These are phyloP conservation scores for Oopsacas minuta DNA, from an alignment of 37 sponge, comb jelly and placozoan species.

Conservation along the genomic window DNA sequence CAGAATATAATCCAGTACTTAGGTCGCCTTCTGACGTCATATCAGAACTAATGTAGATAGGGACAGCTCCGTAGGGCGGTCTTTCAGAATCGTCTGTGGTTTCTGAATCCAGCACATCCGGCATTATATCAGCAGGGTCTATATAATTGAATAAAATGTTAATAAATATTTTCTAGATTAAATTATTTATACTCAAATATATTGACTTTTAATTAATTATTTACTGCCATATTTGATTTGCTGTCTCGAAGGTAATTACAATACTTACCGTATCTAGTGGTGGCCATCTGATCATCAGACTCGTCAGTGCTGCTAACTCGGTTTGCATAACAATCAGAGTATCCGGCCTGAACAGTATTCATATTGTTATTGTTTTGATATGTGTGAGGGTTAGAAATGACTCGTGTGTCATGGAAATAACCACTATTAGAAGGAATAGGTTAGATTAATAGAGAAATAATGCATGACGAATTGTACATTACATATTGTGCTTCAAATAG, in stretches of 20 bases:
- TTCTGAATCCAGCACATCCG: background rate
- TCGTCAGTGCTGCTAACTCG: too few species aligned
- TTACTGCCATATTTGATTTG: too few species aligned
- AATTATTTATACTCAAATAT: too few species aligned
- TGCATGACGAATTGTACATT: too few species aligned
- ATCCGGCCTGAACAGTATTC: too few species aligned
- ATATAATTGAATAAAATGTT: background rate
- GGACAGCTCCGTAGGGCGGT: slow-evolving; percentile 1
- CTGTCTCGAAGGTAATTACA: background rate
- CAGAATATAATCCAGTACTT: background rate
- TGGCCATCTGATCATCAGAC: too few species aligned
- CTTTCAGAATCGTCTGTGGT: background rate
- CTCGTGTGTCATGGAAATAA: background rate
- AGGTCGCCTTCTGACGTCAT: slow-evolving; percentile 5
- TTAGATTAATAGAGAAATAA: too few species aligned
- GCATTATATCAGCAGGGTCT: background rate
- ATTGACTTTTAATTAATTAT: too few species aligned
- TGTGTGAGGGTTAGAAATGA: background rate
- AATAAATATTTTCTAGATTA: too few species aligned
- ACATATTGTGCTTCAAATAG: background rate
- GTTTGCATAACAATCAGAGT: background rate
- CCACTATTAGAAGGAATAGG: background rate
- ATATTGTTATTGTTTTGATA: background rate
- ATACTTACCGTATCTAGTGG: background rate
- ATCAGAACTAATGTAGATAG: background rate